Evolutionary conservation across 2,888 invertebrate genomes (phyloP), one percentile per base, ranked within the genome.

Genomic region (Melieria picta): DNA sequence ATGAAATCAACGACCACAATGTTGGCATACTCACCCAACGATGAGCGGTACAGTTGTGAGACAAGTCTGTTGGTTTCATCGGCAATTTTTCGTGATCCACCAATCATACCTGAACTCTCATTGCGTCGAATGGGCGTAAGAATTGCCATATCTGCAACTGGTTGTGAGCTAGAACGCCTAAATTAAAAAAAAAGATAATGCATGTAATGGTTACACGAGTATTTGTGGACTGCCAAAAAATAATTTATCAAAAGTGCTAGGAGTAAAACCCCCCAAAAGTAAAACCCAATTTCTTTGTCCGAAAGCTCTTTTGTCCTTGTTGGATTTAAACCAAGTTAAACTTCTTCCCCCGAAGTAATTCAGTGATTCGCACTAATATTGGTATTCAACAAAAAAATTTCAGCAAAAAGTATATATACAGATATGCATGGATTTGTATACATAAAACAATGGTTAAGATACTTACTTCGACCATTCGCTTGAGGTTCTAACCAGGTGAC

Each of bases 141-240:
- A 83, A 92, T 91, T 0, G 92, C 91, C 92, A 92, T 93, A 69
- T 91, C 89, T 30, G 91, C 90, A 77, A 89, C 87, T 1, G 88
- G 87, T 7, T 86, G 82, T 30, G 30, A 30, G 30, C 3, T 30
- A 30, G 30, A 30, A 30, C 30, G 30, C 30, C 30, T 30, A 30
- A 30, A 30, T 30, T 1, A 30, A 30, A 30, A 30, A 30, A 30
- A 30, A 2, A 30, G 2, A 30, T 1, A 30, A 30, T 30, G 3
- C 30, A 30, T 30, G 30, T 30, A 60, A 84, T 85, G 1, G 82
- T 83, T 43, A 83, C 79, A 7, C 83, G 78, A 13, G 83, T 85
- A 69, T 50, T 52, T 72, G 46, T 42, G 46, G 30, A 47, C n/a
- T 64, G 46, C 47, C 10, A 50, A 43, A 7, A 1, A 13, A 16